These are phyloP conservation scores for Synergus gifuensis DNA, from an alignment of 2,888 invertebrate genomes.

Conservation along the genomic window DNA sequence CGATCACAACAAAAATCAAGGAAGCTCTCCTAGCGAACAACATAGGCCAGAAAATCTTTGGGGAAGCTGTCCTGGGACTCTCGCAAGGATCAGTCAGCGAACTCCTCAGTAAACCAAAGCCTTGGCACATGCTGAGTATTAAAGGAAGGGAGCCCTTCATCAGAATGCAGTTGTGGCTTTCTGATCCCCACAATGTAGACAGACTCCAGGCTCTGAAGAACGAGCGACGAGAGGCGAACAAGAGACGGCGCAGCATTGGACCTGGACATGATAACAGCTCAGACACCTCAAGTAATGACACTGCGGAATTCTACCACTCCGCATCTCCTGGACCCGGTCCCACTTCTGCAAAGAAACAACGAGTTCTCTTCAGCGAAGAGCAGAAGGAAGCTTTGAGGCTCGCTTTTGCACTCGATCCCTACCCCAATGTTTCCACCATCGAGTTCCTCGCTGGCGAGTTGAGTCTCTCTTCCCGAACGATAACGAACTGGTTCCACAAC, in stretches of 20 bases:
- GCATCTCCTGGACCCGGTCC: conserved; percentile 88
- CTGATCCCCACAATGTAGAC: conserved; percentile 96
- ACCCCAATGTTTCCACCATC: conserved; percentile 97
- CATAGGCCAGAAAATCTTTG: conserved; percentile 99
- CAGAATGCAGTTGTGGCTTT: conserved; percentile 97
- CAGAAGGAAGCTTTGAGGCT: conserved; percentile 97
- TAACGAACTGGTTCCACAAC: conserved; percentile 99
- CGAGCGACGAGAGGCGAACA: conserved; percentile 94
- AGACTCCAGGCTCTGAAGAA: conserved; percentile 94
- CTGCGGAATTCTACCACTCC: conserved; percentile 92
- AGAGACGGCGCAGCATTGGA: conserved; percentile 90
- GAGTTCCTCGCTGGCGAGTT: conserved; percentile 96
- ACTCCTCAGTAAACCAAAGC: conserved; percentile 97
- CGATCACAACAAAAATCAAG: conserved; percentile 97
- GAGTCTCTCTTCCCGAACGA: conserved; percentile 94
- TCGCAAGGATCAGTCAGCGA: conserved; percentile 99
- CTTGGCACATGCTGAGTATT: conserved; percentile 99
- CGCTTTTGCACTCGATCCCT: conserved; percentile 97
- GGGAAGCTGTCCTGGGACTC: conserved; percentile 97
- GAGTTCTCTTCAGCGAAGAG: conserved; percentile 98
- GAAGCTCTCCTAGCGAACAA: conserved; percentile 97
- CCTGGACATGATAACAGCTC: conserved; percentile 92
- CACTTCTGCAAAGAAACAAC: conserved; percentile 94
- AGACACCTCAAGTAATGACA: conserved; percentile 93
- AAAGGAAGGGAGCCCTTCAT: conserved; percentile 98